Percentiles rank a stretch among this genome's conserved stretches.
These are phyloP conservation scores for Enoplosus armatus DNA, from an alignment of 2,797 vertebrate genomes.

Conservation along the genomic window DNA sequence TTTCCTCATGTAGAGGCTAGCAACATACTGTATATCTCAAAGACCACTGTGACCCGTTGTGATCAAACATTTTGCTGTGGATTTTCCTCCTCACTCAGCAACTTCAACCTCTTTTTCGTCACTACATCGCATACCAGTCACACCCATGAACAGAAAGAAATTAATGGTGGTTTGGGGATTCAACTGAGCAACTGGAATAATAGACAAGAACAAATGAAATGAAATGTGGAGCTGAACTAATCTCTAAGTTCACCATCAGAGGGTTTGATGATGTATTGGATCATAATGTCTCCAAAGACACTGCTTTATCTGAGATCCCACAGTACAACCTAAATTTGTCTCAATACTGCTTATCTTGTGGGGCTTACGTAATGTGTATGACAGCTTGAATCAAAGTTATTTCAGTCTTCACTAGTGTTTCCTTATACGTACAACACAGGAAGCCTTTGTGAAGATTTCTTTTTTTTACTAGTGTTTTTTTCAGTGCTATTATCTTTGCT, in stretches of 20 bases:
- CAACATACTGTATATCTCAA: constrained; percentile 5
- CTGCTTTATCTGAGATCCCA: not conserved
- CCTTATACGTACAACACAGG: constrained; percentile 19
- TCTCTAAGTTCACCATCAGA: constrained; percentile 1
- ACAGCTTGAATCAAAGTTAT: not conserved
- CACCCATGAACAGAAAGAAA: constrained; percentile 42
- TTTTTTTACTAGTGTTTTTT: not conserved
- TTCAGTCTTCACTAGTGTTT: not conserved
- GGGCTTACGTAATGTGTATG: not conserved
- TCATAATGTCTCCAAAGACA: not conserved
- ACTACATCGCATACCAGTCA: constrained; percentile 44
- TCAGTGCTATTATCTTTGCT: not conserved
- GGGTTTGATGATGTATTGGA: not conserved
- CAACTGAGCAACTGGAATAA: constrained; percentile 32
- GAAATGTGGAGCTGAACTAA: constrained; percentile 10
- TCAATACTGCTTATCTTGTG: not conserved
- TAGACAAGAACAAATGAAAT: constrained; percentile 37
- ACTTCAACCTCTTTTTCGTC: constrained; percentile 38
- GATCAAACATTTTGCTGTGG: constrained; percentile 22
- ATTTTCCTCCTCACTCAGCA: constrained; percentile 46
- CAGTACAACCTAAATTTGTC: not conserved
- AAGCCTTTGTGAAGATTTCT: not conserved
- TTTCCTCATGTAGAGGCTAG: not conserved
- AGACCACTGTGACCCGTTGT: constrained; percentile 14
- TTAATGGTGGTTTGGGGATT: constrained; percentile 24